Conservation (phyloP, 2,797 vertebrate genomes). For the Myripristis jacobus region DNA sequence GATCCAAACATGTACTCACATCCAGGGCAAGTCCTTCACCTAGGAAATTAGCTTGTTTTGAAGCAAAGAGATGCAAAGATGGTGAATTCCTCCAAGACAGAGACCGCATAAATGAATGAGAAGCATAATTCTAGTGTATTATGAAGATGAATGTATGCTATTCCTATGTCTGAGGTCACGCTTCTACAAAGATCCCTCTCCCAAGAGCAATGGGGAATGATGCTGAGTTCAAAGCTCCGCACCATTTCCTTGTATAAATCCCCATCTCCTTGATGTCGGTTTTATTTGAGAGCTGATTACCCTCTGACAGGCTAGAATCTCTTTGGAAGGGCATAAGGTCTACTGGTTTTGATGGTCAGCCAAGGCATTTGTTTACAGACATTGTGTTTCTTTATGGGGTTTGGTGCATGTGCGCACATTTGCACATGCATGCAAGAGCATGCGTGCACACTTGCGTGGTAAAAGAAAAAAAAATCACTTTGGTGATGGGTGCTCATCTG, state of each 20-base stretch:
- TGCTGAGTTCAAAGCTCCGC: constrained; percentile 77
- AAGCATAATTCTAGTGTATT: constrained; percentile 73
- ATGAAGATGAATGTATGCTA: constrained; percentile 78
- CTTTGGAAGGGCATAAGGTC: constrained; percentile 77
- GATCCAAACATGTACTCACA: constrained; percentile 43
- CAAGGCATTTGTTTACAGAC: constrained; percentile 80
- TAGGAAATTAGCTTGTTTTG: constrained; percentile 56
- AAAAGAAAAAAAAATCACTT: constrained; percentile 69
- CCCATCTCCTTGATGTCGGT: constrained; percentile 78
- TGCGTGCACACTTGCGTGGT: constrained; percentile 68
- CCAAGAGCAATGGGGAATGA: constrained; percentile 75
- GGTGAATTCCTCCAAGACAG: constrained; percentile 62
- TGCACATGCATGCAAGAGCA: constrained; percentile 22
- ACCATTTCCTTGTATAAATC: constrained; percentile 76
- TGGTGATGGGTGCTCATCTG: constrained; percentile 71
- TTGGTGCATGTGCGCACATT: constrained; percentile 38
- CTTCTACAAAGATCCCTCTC: constrained; percentile 75
- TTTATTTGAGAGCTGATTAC: constrained; percentile 86
- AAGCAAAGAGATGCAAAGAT: constrained; percentile 62
- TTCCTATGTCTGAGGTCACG: constrained; percentile 81
- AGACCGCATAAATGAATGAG: constrained; percentile 78
- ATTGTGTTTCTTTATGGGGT: constrained; percentile 71
- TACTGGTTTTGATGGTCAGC: constrained; percentile 82
- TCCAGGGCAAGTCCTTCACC: constrained; percentile 38
- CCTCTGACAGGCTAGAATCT: constrained; percentile 81